A percentile compares a stretch with the other conserved stretches of the same genome.
Evolutionary conservation across 2,113 vertebrate species (phyloP).

Genomic region (Marcusenius ussheri): DNA sequence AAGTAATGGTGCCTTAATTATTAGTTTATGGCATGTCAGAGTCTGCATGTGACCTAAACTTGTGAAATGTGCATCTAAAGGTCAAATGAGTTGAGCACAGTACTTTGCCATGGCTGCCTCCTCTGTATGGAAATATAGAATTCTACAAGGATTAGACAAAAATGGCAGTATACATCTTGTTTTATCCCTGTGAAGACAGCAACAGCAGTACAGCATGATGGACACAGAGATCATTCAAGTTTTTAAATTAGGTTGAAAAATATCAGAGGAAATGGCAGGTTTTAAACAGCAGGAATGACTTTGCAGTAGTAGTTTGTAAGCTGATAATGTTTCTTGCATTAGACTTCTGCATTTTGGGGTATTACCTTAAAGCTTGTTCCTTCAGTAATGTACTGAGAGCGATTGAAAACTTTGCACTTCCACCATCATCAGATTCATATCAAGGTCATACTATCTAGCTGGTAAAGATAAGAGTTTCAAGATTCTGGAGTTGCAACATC

Average conservation of each 20-base stretch:
- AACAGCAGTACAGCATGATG: not conserved
- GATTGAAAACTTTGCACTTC: slow-evolving; percentile 54
- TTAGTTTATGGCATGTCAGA: not conserved
- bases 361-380: not conserved
- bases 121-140: not conserved
- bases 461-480: slow-evolving; percentile 61
- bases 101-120: not conserved
- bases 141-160: not conserved
- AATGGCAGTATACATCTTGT: not conserved
- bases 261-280: not conserved
- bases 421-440: slow-evolving; percentile 71
- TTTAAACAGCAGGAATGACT: not conserved
- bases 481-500: slow-evolving; percentile 69
- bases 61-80: not conserved
- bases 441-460: slow-evolving; percentile 59
- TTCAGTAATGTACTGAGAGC: not conserved
- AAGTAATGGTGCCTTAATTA: not conserved
- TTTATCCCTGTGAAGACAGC: not conserved
- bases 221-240: not conserved
- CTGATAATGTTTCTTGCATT: not conserved
- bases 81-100: not conserved
- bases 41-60: not conserved
- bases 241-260: not conserved
- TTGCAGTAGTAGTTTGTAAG: not conserved
- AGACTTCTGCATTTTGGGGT: not conserved